Evolutionary conservation across 2,797 vertebrate species (phyloP).

Genomic region (Danio aesculapii): DNA sequence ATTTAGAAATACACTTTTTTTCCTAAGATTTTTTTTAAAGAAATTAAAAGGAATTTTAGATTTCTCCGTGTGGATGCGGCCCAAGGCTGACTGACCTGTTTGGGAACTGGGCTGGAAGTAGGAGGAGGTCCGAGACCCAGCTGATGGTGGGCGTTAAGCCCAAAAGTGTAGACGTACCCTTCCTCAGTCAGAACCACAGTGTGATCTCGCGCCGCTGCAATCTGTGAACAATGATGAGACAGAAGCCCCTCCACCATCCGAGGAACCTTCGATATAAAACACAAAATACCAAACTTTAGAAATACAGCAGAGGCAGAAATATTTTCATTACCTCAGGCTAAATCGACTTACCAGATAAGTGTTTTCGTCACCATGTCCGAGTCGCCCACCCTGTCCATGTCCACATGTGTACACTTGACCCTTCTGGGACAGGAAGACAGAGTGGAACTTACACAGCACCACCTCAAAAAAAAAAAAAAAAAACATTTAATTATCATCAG

Average conservation of each 20-base stretch:
- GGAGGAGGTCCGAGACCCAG: slow-evolving; percentile 90
- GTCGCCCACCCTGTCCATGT: slow-evolving; percentile 94
- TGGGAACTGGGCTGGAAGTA: slow-evolving; percentile 86
- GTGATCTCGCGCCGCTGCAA: slow-evolving; percentile 96
- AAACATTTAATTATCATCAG: neutral
- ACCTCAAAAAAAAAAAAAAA: slow-evolving; percentile 78
- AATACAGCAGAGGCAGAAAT: neutral
- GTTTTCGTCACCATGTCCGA: slow-evolving; percentile 97
- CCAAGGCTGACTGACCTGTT: slow-evolving; percentile 84
- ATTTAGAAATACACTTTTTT: too few species aligned
- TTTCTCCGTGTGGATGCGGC: neutral
- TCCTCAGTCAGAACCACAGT: slow-evolving; percentile 95
- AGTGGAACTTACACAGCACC: slow-evolving; percentile 97
- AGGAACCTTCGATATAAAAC: slow-evolving; percentile 81
- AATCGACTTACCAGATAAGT: slow-evolving; percentile 89
- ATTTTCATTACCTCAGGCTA: neutral
- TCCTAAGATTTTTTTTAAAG: neutral
- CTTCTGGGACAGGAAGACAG: slow-evolving; percentile 97
- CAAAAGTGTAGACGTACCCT: slow-evolving; percentile 93
- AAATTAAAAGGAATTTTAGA: too few species aligned
- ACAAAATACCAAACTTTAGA: neutral
- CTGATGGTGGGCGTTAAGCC: slow-evolving; percentile 94
- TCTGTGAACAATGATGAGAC: slow-evolving; percentile 89
- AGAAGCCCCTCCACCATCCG: slow-evolving; percentile 90
- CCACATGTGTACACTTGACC: slow-evolving; percentile 97